Evolutionary conservation across 2,888 invertebrate genomes (phyloP).

Genomic region (Eretmocerus hayati): DNA sequence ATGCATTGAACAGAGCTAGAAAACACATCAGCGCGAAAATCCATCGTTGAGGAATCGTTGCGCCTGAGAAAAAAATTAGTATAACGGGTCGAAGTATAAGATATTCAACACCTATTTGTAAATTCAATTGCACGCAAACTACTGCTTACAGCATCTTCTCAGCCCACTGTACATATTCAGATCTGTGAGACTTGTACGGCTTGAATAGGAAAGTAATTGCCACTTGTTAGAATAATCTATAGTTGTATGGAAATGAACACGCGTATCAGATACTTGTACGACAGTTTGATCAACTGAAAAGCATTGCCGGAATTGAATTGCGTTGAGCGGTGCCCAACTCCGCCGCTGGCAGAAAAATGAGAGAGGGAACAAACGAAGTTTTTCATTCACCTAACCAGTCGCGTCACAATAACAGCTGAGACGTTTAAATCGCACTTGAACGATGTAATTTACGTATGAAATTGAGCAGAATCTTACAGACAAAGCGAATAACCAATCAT

Average conservation of each 20-base stretch:
- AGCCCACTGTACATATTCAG: slow-evolving; percentile 12
- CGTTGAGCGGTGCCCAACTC: too few relatives aligned
- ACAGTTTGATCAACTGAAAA: slow-evolving; percentile 14
- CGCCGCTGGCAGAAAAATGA: background rate
- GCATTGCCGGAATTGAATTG: slow-evolving; percentile 13
- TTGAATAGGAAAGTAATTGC: background rate
- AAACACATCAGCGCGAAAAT: slow-evolving; percentile 58
- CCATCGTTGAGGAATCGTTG: slow-evolving; percentile 39
- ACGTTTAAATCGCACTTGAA: too few relatives aligned
- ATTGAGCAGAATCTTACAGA: too few relatives aligned
- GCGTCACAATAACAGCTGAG: too few relatives aligned
- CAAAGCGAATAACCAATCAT: too few relatives aligned
- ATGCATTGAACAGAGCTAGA: slow-evolving; percentile 65
- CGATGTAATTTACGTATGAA: too few relatives aligned
- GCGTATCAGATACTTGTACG: slow-evolving; percentile 6
- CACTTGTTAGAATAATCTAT: background rate
- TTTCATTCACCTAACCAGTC: slow-evolving; percentile 3
- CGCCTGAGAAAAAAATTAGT: slow-evolving; percentile 15
- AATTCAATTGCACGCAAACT: background rate
- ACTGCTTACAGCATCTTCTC: slow-evolving; percentile 17
- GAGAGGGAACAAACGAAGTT: slow-evolving; percentile 14
- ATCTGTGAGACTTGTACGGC: background rate
- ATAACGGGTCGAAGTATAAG: background rate
- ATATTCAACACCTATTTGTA: background rate
- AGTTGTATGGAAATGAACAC: slow-evolving; percentile 8